phyloP scores from a whole-genome alignment of 2,113 vertebrate genomes.

The Hypocryptadius cinnamomeus region DNA sequence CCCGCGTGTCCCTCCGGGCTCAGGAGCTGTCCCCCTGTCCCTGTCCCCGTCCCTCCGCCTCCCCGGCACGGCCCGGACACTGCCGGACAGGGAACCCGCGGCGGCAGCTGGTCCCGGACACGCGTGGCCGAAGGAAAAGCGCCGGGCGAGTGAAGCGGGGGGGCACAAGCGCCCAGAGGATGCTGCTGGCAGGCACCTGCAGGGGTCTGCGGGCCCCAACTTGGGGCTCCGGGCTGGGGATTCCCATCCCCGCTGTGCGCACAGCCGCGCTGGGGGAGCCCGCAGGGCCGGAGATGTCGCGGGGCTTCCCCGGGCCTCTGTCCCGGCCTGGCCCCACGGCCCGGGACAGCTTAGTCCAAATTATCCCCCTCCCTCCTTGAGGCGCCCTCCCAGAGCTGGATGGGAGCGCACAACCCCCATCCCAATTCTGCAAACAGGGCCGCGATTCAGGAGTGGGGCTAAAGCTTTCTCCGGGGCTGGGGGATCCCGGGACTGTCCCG shows the following conservation, averaged over 20 bases:
- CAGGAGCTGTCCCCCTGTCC: not conserved
- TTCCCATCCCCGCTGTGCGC: not conserved
- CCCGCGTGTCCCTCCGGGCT: not conserved
- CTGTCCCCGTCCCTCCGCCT: not conserved
- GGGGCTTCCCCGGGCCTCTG: too few relatives aligned
- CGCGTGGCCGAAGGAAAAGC: not conserved
- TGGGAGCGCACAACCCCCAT: not conserved
- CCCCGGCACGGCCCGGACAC: not conserved
- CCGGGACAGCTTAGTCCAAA: not conserved
- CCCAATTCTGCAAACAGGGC: not conserved
- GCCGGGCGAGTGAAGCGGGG: not conserved
- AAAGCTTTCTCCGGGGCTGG: not conserved
- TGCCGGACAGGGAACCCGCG: rapidly evolving
- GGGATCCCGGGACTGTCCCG: not conserved
- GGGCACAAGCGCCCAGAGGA: not conserved
- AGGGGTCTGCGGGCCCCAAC: too few relatives aligned
- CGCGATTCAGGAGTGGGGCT: not conserved
- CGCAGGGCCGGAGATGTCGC: too few relatives aligned
- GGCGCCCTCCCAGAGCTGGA: not conserved
- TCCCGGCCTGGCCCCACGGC: not conserved
- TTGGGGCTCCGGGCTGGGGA: not conserved
- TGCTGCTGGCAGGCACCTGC: rapidly evolving
- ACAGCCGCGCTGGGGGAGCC: not conserved
- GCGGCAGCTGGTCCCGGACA: not conserved
- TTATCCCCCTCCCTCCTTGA: too few relatives aligned